Evolutionary conservation across 2,113 vertebrate species (phyloP).

Genomic region (Ammodytes dubius): DNA sequence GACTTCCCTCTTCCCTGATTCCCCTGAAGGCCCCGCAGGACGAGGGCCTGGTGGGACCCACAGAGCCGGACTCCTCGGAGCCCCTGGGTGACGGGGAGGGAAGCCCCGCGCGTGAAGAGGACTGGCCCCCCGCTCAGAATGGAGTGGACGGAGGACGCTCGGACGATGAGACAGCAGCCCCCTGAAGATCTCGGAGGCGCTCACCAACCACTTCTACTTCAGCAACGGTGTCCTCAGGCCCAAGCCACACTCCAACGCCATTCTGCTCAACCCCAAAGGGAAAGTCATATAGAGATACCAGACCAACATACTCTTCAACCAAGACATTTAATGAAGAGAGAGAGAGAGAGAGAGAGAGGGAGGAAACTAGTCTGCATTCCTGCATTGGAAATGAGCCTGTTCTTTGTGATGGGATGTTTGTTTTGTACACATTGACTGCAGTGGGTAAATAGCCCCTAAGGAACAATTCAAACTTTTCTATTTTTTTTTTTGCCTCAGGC

Average conservation of each 20-base stretch:
- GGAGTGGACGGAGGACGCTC: conserved; percentile 57
- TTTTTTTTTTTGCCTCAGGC: not conserved
- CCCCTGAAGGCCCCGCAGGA: conserved; percentile 74
- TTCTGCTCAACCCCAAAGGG: conserved; percentile 88
- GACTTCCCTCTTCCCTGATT: conserved; percentile 77
- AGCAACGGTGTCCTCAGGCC: conserved; percentile 90
- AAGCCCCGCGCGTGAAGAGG: conserved; percentile 13
- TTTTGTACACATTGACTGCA: not conserved
- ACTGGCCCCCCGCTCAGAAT: conserved; percentile 39
- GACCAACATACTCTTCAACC: not conserved
- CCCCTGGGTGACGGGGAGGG: conserved; percentile 19
- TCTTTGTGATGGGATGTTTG: not conserved
- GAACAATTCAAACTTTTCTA: not conserved
- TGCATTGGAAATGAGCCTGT: not conserved
- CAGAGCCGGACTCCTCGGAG: conserved; percentile 27
- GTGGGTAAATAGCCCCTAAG: not conserved
- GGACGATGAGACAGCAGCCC: conserved; percentile 60
- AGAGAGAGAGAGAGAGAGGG: no score
- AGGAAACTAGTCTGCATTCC: not conserved
- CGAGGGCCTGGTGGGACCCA: conserved; percentile 20
- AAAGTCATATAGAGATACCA: conserved; percentile 84
- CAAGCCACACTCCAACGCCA: conserved; percentile 86
- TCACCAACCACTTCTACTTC: conserved; percentile 89
- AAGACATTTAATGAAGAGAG: not conserved
- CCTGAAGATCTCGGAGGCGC: conserved; percentile 86